Evolutionary conservation across 2,113 vertebrate species (phyloP).

Genomic region (Salvelinus sp.): DNA sequence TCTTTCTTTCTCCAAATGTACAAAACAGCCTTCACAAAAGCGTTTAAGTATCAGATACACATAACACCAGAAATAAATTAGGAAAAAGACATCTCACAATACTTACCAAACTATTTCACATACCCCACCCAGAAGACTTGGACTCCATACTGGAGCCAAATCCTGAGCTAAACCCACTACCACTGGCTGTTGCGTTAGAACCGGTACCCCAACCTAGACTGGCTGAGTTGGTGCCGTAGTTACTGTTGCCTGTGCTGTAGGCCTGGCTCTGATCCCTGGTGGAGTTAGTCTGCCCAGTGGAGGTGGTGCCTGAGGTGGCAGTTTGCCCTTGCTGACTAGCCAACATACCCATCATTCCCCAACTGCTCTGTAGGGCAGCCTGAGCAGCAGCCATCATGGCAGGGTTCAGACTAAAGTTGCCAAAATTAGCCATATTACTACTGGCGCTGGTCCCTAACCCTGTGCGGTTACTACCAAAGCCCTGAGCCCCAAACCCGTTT

Average conservation of each 20-base stretch:
- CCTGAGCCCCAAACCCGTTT: constrained; percentile 84
- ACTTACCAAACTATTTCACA: constrained; percentile 90
- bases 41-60: constrained; percentile 67
- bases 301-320: constrained; percentile 83
- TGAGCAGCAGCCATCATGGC: constrained; percentile 99
- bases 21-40: constrained; percentile 82
- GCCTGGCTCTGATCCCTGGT: constrained; percentile 87
- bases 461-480: constrained; percentile 88
- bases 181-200: constrained; percentile 84
- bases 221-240: constrained; percentile 86
- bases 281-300: constrained; percentile 83
- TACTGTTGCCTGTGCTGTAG: constrained; percentile 89
- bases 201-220: constrained; percentile 91
- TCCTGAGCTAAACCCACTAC: constrained; percentile 91
- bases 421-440: constrained; percentile 84
- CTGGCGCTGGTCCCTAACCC: constrained; percentile 81
- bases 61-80: constrained; percentile 65
- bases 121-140: constrained; percentile 97
- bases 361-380: constrained; percentile 96
- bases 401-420: constrained; percentile 94
- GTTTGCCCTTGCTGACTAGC: constrained; percentile 95
- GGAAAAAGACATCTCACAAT: constrained; percentile 81
- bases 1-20: constrained; percentile 77
- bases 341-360: constrained; percentile 99
- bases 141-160: constrained; percentile 98